Evolutionary conservation across 1,140 invertebrate species (phyloP).

Genomic region (Drosophila persimilis): DNA sequence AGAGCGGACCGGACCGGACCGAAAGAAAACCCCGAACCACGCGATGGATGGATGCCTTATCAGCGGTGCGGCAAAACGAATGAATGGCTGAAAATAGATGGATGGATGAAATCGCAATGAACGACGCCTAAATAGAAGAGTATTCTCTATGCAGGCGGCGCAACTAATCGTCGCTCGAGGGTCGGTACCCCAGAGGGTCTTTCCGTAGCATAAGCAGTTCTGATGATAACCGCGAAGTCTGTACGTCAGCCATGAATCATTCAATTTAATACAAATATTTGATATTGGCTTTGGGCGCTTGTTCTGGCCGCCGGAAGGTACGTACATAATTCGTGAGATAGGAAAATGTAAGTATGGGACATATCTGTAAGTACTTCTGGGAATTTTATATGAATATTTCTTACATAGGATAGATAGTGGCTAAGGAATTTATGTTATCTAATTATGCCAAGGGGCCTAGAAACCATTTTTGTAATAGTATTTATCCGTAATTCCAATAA

Average conservation of each 20-base stretch:
- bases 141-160: conserved; percentile 11
- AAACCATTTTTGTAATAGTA: not conserved
- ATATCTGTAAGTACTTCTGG: not conserved
- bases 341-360: too few species aligned
- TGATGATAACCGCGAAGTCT: conserved; percentile 14
- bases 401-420: not conserved
- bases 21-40: too few species aligned
- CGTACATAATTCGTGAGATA: conserved; percentile 1
- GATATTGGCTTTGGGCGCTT: not conserved
- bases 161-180: conserved; percentile 5
- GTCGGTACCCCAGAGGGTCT: not conserved
- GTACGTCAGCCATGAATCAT: conserved; percentile 22
- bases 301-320: not conserved
- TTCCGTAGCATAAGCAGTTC: not conserved
- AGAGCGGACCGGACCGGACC: not conserved
- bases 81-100: conserved; percentile 1
- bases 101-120: not conserved
- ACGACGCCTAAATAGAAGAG: not conserved
- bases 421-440: conserved; percentile 1
- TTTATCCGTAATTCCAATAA: not conserved
- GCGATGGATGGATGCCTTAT: conserved; percentile 33
- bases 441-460: conserved; percentile 2
- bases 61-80: conserved; percentile 20
- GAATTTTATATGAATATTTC: not conserved
- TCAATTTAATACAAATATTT: conserved; percentile 13